Evolutionary conservation across 1,140 invertebrate genomes (phyloP).

Genomic region (Aphidius ervi): DNA sequence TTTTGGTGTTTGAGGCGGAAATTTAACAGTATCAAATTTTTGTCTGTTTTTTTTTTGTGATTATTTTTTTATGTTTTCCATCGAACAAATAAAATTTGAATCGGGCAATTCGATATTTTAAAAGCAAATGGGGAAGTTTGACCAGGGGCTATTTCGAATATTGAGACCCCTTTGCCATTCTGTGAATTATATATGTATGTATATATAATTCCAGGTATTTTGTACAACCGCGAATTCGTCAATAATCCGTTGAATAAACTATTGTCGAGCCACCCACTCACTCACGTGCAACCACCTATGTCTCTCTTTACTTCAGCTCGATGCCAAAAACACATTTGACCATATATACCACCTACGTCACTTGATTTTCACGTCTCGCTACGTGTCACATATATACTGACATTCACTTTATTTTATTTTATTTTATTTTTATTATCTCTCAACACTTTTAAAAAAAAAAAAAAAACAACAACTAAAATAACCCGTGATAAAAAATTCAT

Average conservation of each 20-base stretch:
- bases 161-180: conserved; percentile 29
- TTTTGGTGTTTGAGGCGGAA: too few species aligned
- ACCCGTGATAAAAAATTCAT: too few species aligned
- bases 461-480: too few species aligned
- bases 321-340: not conserved
- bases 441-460: too few species aligned
- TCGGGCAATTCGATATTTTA: conserved; percentile 41
- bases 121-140: conserved; percentile 41
- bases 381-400: too few species aligned
- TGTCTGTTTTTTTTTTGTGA: too few species aligned
- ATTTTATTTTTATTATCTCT: too few species aligned
- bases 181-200: conserved; percentile 32
- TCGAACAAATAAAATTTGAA: conserved; percentile 1
- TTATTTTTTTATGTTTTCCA: not conserved
- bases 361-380: not conserved
- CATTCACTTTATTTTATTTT: too few species aligned
- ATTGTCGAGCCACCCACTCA: conserved; percentile 43
- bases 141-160: conserved; percentile 50
- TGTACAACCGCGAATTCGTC: conserved; percentile 38
- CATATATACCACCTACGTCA: conserved; percentile 9
- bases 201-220: conserved; percentile 7
- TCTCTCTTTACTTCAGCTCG: conserved; percentile 30
- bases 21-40: too few species aligned
- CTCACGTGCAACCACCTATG: conserved; percentile 36
- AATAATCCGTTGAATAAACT: conserved; percentile 55